Evolutionary conservation across 30 jellyfish, hydroid and myxozoan species (phyloP).

Genomic region (Aurelia coerulea): DNA sequence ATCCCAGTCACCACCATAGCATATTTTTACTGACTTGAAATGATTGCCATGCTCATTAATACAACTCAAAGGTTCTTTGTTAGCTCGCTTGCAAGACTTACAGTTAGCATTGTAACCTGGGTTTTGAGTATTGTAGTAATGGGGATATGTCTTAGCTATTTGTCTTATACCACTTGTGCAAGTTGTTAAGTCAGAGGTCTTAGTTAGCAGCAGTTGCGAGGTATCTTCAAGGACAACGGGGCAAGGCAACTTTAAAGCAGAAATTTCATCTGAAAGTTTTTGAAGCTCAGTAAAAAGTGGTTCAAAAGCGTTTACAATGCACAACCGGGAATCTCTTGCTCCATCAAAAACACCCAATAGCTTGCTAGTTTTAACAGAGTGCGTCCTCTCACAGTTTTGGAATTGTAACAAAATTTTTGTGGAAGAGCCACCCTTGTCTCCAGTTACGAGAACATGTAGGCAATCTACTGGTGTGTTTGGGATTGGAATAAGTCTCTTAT

Average conservation of each 20-base stretch:
- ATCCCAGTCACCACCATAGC: slow-evolving; percentile 37
- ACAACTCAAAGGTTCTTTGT: neutral
- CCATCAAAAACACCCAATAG: too few relatives aligned
- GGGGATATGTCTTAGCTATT: slow-evolving; percentile 4
- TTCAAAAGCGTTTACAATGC: too few relatives aligned
- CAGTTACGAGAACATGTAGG: slow-evolving; percentile 4
- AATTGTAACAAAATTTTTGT: slow-evolving; percentile 9
- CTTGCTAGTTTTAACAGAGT: too few relatives aligned
- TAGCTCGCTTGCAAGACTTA: slow-evolving; percentile 6
- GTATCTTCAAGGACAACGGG: neutral
- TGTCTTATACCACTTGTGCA: neutral
- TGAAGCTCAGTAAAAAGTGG: neutral
- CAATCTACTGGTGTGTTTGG: slow-evolving; percentile 19
- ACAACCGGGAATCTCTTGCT: too few relatives aligned
- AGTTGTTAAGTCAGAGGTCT: neutral
- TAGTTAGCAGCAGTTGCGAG: too few relatives aligned
- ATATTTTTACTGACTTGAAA: neutral
- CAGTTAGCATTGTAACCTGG: neutral
- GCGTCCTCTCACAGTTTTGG: too few relatives aligned
- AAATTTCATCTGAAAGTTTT: neutral
- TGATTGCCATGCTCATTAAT: slow-evolving; percentile 4
- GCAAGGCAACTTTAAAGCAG: slow-evolving; percentile 1
- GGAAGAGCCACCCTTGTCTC: slow-evolving; percentile 18
- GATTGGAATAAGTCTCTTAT: neutral
- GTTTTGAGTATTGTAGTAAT: slow-evolving; percentile 4